Base-by-base conservation (phyloP, 1,140 invertebrate genomes). In the Magallana ariakensis region DNA sequence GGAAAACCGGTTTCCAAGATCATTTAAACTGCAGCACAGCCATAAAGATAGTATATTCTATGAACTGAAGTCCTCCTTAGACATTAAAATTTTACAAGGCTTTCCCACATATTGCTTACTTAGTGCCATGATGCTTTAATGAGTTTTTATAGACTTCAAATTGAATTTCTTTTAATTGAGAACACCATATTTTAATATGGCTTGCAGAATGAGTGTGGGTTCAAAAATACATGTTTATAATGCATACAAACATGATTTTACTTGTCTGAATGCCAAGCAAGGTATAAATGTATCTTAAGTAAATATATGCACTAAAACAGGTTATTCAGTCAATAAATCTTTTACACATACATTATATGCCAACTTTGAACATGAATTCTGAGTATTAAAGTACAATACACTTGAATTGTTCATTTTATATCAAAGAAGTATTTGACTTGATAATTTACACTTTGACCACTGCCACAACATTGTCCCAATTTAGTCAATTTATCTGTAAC, bases 11-110 rank as follows among this genome's bases (percentile, higher is more conserved):
- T 75, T 75, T 75, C 66, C 66, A 75, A 11, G 22, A 19, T 75
- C 13, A 75, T 75, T 75, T 75, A 75, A 75, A 75, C 33, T 75
- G 66, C 8, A n/a, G 22, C 8, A n/a, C 66, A 75, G 22, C 13
- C 66, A 75, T 75, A 75, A 75, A 75, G 19, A 11, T 26, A 13
- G 15, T 5, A 10, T 6, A 75, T 33, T 33, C 66, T 26, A 13
- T 75, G 66, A 75, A 75, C 9, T 16, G n/a, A 60, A 16, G 15
- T 60, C 58, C 15, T 60, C 5, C 57, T 16, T 1, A 11, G 66
- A 26, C 9, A 19, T 26, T 22, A 75, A 70, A 26, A 75, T 75
- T 33, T 33, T 26, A 75, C 22, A 75, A 75, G 22, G 22, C 66
- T 13, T 33, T 11, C 66, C 13, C 11, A 19, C 66, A 75, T 26